Conservation (phyloP, 2,797 vertebrate genomes). For the Hypotaenidia okinawae region DNA sequence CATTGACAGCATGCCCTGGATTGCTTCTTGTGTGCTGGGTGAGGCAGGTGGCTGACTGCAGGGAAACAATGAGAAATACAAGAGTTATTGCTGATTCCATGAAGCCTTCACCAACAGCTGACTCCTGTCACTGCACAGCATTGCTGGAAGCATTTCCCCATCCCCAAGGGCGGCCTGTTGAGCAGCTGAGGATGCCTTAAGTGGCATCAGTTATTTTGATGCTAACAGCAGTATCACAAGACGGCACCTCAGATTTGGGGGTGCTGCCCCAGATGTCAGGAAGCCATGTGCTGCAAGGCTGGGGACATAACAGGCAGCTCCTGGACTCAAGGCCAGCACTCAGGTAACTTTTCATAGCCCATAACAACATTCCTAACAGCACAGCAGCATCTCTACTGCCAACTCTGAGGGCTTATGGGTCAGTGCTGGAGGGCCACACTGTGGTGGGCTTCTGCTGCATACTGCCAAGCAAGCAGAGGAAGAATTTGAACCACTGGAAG, state of each 20-base stretch:
- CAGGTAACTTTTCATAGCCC: background rate
- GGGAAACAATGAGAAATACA: constrained; percentile 14
- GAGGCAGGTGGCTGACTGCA: constrained; percentile 96
- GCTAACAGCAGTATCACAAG: background rate
- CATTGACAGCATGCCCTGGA: constrained; percentile 99
- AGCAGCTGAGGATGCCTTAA: background rate
- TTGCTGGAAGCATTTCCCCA: background rate
- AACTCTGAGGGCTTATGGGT: background rate
- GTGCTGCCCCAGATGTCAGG: background rate
- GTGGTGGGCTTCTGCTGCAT: background rate
- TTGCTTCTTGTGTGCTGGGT: constrained; percentile 99
- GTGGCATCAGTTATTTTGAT: background rate
- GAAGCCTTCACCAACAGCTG: background rate
- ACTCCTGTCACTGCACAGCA: background rate
- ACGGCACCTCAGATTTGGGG: background rate
- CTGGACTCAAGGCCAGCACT: background rate
- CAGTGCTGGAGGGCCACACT: background rate
- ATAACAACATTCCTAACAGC: background rate
- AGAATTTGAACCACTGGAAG: background rate
- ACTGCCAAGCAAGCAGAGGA: background rate
- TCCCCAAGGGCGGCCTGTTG: background rate
- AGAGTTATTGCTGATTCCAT: background rate
- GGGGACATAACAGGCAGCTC: background rate
- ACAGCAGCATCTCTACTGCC: background rate
- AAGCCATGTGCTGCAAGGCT: background rate